Evolutionary conservation across 2,113 vertebrate genomes (phyloP).

Genomic region (Albula glossodonta): DNA sequence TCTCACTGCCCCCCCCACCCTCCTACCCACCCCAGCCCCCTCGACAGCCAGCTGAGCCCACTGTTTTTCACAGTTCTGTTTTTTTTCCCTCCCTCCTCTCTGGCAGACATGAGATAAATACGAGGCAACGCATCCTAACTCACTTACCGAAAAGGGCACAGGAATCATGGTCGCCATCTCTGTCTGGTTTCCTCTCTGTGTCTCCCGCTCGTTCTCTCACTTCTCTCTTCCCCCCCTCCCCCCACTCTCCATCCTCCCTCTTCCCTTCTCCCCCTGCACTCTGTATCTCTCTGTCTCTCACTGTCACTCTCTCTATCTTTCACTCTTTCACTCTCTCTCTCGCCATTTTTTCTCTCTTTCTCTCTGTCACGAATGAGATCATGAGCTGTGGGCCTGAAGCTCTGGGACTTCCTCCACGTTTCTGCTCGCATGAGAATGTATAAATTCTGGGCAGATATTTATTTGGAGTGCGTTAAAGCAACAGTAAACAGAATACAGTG

Average conservation of each 20-base stretch:
- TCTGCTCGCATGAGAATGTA: constrained; percentile 50
- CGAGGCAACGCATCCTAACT: constrained; percentile 42
- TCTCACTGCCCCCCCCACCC: constrained; percentile 29
- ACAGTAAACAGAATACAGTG: constrained; percentile 61
- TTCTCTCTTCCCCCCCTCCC: not conserved
- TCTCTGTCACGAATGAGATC: constrained; percentile 38
- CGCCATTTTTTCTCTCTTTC: not conserved
- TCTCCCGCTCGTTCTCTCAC: constrained; percentile 27
- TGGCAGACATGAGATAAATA: constrained; percentile 42
- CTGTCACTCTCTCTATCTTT: constrained; percentile 1
- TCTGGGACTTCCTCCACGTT: constrained; percentile 38
- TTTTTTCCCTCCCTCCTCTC: constrained; percentile 23
- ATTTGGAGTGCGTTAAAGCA: constrained; percentile 57
- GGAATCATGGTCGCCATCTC: constrained; percentile 43
- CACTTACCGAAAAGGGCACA: constrained; percentile 43
- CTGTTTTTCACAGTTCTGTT: constrained; percentile 31
- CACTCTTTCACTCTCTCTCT: not conserved
- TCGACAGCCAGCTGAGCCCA: constrained; percentile 52
- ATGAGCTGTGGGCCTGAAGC: constrained; percentile 22
- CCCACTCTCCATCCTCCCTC: not conserved
- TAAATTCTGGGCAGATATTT: constrained; percentile 63
- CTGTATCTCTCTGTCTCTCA: not conserved
- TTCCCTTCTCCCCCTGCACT: not conserved
- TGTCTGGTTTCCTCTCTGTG: constrained; percentile 17
- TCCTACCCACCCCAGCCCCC: not conserved